Base-by-base conservation (phyloP, 2,888 invertebrate genomes). In the Callinectes sapidus region DNA sequence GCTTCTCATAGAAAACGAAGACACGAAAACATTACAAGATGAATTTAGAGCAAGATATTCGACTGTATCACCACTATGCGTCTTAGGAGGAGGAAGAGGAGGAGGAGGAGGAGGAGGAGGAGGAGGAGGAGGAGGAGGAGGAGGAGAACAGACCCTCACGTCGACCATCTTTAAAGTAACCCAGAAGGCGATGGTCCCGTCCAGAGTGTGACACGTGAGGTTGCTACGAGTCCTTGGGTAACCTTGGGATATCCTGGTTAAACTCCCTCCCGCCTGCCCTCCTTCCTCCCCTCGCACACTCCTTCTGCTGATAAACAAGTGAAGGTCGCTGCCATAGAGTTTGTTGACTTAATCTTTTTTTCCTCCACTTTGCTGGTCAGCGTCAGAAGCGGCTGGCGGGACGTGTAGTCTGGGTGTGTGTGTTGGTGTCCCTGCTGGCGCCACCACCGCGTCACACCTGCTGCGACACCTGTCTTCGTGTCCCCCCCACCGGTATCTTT, bases 121-220 rank as follows among this genome's bases (percentile, higher is more conserved):
- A 71, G 71, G n/a, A 71, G 71, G 71, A 23, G n/a, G 71, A n/a
- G 28, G 71, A 71, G 23, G 23, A 71, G 71, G 88, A 88, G 88
- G 35, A 54, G 32, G 42, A 54, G 1, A 28, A 88, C 35, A 32
- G 42, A 35, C n/a, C 71, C 71, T n/a, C 71, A n/a, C n/a, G 71
- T 71, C 86, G 48, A 32, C 42, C 86, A 10, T 42, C 32, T 42
- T 23, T 86, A 42, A 86, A 86, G 86, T 42, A 35, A 35, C 39
- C 39, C 39, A 86, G 48, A 86, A 42, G 48, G 48, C 48, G 16
- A 18, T 6, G 35, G 39, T 23, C 18, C 16, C 39, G 39, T 86
- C 86, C 39, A 85, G n/a, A 2, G n/a, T 6, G 3, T 42, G 48
- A 86, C 28, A 35, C 28, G 35, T 71, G 71, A 71, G 71, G 71